Percentiles rank a stretch among this genome's conserved stretches.
Conservation (phyloP, 2,888 invertebrate genomes). For the Tupiocoris notatus region DNA sequence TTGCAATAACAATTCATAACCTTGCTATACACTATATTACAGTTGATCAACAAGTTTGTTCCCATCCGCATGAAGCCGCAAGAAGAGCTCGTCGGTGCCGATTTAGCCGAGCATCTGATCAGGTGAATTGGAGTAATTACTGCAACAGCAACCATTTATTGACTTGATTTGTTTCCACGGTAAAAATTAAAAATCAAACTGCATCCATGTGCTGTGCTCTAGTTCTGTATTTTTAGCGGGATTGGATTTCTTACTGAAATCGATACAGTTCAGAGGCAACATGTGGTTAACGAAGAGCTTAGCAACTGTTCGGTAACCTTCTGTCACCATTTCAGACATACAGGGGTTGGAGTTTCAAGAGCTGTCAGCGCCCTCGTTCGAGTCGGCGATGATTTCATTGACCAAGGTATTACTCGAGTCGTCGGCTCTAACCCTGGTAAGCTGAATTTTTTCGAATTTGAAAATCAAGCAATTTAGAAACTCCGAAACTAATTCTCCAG, state of each 20-base stretch:
- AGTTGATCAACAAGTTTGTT: slow-evolving; percentile 68
- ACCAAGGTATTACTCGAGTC: slow-evolving; percentile 48
- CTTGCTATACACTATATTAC: background rate
- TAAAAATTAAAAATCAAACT: too few species aligned
- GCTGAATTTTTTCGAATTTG: background rate
- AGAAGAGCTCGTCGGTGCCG: slow-evolving; percentile 84
- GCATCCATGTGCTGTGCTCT: too few species aligned
- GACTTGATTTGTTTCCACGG: too few species aligned
- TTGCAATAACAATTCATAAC: too few species aligned
- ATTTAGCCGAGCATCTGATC: slow-evolving; percentile 73
- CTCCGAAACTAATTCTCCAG: too few species aligned
- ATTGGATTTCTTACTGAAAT: too few species aligned
- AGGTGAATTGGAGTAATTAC: too few species aligned
- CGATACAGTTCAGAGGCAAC: too few species aligned
- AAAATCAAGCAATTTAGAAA: background rate
- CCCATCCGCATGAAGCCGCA: slow-evolving; percentile 83
- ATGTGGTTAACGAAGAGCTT: too few species aligned
- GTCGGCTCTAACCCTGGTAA: slow-evolving; percentile 49
- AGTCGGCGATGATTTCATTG: slow-evolving; percentile 49
- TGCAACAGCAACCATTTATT: too few species aligned
- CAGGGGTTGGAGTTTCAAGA: slow-evolving; percentile 52
- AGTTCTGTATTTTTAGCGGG: too few species aligned
- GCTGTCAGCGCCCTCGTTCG: slow-evolving; percentile 52
- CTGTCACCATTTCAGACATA: slow-evolving; percentile 45
- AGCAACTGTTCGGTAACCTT: too few species aligned